phyloP scores from a whole-genome alignment of 1,140 invertebrate species.

The Drosophila watanabei region DNA sequence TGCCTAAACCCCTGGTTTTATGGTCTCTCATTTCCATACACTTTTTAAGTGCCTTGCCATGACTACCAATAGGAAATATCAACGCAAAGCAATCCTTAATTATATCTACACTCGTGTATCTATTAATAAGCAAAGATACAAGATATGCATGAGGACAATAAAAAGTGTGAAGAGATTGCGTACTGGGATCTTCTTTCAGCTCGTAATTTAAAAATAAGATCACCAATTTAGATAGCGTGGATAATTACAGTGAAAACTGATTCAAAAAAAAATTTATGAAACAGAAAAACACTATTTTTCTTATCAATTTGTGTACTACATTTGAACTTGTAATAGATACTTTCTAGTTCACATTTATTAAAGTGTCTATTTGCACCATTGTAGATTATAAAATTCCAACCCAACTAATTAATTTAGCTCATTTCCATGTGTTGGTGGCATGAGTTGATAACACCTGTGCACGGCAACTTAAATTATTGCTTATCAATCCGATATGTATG shows the following conservation, averaged over 20 bases:
- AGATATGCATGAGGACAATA: constrained; percentile 13
- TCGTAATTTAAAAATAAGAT: constrained; percentile 8
- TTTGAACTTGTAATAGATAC: background rate
- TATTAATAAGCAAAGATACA: constrained; percentile 4
- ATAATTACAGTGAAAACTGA: background rate
- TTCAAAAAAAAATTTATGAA: background rate
- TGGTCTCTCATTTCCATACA: constrained; percentile 49
- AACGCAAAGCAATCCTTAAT: constrained; percentile 15
- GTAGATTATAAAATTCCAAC: constrained; percentile 9
- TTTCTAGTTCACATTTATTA: background rate
- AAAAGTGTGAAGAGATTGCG: constrained; percentile 23
- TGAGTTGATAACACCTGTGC: constrained; percentile 20
- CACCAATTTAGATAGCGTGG: background rate
- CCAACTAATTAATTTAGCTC: constrained; percentile 19
- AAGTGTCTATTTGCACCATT: constrained; percentile 4
- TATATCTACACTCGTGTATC: constrained; percentile 14
- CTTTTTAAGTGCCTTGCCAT: constrained; percentile 39
- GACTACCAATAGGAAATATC: constrained; percentile 27
- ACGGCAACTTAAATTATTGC: constrained; percentile 1
- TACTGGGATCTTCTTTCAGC: background rate
- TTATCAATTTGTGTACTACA: background rate
- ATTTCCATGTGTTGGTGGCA: constrained; percentile 11
- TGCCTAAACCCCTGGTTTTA: constrained; percentile 46
- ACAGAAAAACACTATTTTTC: no score
- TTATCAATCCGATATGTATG: constrained; percentile 11